A percentile compares a stretch with the other conserved stretches of the same genome.
These are phyloP conservation scores for Euwallacea fornicatus DNA, from an alignment of 1,140 invertebrate species.

Conservation along the genomic window DNA sequence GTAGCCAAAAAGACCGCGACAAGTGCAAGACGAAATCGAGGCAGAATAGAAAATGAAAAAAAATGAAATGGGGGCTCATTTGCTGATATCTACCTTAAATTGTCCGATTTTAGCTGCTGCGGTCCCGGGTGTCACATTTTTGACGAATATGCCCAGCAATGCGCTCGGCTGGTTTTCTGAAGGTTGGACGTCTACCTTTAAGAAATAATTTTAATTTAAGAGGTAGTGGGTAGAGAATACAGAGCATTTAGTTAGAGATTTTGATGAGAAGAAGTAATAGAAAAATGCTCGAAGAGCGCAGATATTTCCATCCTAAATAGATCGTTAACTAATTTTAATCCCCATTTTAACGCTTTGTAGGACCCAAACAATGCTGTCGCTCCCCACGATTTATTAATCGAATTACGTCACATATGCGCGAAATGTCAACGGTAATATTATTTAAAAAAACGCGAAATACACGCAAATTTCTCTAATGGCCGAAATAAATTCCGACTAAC, in stretches of 20 bases:
- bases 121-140: slow-evolving; percentile 92
- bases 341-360: too few relatives aligned
- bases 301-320: too few relatives aligned
- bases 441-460: too few relatives aligned
- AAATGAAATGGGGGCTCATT: slow-evolving; percentile 3
- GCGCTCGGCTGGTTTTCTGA: slow-evolving; percentile 47
- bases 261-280: background rate
- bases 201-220: background rate
- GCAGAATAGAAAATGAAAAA: background rate
- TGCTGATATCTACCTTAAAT: slow-evolving; percentile 68
- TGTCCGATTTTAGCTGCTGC: slow-evolving; percentile 89
- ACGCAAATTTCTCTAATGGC: too few relatives aligned
- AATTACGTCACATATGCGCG: too few relatives aligned
- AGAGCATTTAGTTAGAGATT: background rate
- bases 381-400: too few relatives aligned
- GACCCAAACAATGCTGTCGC: too few relatives aligned
- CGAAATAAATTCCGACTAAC: background rate
- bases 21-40: too few relatives aligned
- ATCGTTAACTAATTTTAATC: too few relatives aligned
- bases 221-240: background rate
- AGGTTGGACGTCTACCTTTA: slow-evolving; percentile 62
- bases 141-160: slow-evolving; percentile 95
- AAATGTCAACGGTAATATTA: too few relatives aligned
- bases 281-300: background rate
- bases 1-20: background rate